Conservation (phyloP, 1,140 invertebrate genomes). For the Himalopsyche phryganea region DNA sequence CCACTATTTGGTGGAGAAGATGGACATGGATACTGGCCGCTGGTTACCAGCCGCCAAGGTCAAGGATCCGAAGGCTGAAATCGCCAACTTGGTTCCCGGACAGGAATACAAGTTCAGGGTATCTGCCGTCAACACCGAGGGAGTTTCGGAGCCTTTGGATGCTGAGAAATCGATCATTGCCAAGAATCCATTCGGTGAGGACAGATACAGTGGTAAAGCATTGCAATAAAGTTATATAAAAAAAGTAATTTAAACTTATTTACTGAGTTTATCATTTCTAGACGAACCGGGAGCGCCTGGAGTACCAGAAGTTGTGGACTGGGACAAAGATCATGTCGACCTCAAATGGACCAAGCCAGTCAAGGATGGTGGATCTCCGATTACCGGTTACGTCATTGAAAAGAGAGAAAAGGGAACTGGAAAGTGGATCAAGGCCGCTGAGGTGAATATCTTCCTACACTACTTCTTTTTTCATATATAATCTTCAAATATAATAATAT, state of each 20-base stretch:
- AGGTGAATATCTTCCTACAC: slow-evolving; percentile 48
- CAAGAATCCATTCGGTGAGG: slow-evolving; percentile 92
- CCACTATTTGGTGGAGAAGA: slow-evolving; percentile 89
- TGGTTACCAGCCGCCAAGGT: slow-evolving; percentile 74
- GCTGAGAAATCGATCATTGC: slow-evolving; percentile 87
- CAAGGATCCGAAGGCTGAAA: slow-evolving; percentile 80
- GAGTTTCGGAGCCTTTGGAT: slow-evolving; percentile 88
- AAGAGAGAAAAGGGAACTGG: slow-evolving; percentile 86
- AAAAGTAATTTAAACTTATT: too few relatives aligned
- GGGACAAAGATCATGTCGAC: slow-evolving; percentile 93
- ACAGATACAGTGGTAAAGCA: too few relatives aligned
- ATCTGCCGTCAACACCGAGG: slow-evolving; percentile 91
- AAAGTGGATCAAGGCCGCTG: slow-evolving; percentile 82
- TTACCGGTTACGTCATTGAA: slow-evolving; percentile 91
- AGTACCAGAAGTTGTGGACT: slow-evolving; percentile 83
- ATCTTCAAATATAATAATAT: too few relatives aligned
- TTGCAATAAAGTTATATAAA: too few relatives aligned
- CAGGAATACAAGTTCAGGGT: slow-evolving; percentile 98
- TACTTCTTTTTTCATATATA: neutral
- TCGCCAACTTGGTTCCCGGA: slow-evolving; percentile 80
- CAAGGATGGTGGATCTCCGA: slow-evolving; percentile 88
- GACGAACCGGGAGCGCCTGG: slow-evolving; percentile 90
- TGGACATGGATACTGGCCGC: slow-evolving; percentile 77
- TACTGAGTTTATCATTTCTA: slow-evolving; percentile 36
- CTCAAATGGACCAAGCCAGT: slow-evolving; percentile 86